A percentile compares a stretch with the other conserved stretches of the same genome.
Conservation (phyloP, 2,797 vertebrate genomes). For the Ibycter americanus region DNA sequence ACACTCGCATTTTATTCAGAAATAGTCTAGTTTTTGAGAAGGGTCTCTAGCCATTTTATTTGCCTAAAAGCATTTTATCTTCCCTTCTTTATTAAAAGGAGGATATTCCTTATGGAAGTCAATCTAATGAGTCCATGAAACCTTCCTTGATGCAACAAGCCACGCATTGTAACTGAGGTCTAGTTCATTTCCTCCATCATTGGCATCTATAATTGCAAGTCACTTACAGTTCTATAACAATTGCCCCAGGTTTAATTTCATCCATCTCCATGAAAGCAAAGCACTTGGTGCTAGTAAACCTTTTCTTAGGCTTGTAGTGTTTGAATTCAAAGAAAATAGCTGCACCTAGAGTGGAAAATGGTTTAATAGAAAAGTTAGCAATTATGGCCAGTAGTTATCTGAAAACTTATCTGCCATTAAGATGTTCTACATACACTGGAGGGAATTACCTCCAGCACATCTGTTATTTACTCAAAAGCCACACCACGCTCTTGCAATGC, state of each 20-base stretch:
- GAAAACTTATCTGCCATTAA: background rate
- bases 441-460: background rate
- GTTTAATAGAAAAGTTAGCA: background rate
- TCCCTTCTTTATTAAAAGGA: background rate
- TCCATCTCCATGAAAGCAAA: slow-evolving; percentile 99
- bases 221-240: slow-evolving; percentile 97
- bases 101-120: background rate
- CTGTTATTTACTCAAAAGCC: background rate
- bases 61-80: background rate
- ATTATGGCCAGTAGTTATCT: background rate
- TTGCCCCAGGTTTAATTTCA: slow-evolving; percentile 94
- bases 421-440: background rate
- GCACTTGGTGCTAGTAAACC: slow-evolving; percentile 98
- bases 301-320: slow-evolving; percentile 99
- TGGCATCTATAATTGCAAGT: background rate
- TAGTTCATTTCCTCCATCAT: background rate
- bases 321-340: slow-evolving; percentile 99
- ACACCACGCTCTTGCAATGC: background rate
- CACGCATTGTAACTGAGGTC: background rate
- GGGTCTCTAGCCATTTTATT: background rate
- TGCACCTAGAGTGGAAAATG: slow-evolving; percentile 80
- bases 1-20: background rate
- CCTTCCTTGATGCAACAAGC: background rate
- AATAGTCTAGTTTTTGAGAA: background rate
- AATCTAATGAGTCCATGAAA: background rate